Base-by-base conservation (phyloP, 1,140 invertebrate genomes). In the Neomicropteryx cornuta region DNA sequence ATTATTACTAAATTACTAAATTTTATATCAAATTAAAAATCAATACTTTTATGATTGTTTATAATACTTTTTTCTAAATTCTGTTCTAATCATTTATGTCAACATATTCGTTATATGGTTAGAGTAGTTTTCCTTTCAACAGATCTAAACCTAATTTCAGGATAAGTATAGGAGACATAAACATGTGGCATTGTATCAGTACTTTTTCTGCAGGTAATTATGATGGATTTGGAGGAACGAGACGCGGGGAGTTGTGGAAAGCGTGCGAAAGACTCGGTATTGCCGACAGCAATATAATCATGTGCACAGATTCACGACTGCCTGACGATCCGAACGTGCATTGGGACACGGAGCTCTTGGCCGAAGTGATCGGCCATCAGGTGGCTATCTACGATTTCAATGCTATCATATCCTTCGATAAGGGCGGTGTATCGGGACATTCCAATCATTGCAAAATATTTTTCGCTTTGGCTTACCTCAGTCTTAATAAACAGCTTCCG, bases 331-430 rank as follows among this genome's bases (percentile, higher is more conserved):
- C 80, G 20, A 68, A 70, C 33, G 60, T 69, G 8, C 69, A 75
- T 35, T 95, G 91, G 90, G 76, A 81, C 31, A 70, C 75, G 28
- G 76, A 83, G 42, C 58, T 79, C 11, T 64, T 92, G 31, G 75
- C 81, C 11, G 73, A 79, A 30, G 65, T 80, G 33, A 75, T 95
- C 50, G 61, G 81, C 19, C 74, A 83, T 31, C 71, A 80, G 31
- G 60, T 90, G 34, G 78, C 85, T 60, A 66, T 70, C 29, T 70
- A 86, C 38, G 75, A 79, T 54, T 85, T 91, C 50, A 79, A 89
- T 51, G 81, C 83, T 16, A 71, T 95, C 36, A 76, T 97, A 28
- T 95, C 92, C 22, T 97, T 97, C 71, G 93, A 97, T 65, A 77
- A 79, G 53, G 66, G 80, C 53, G 94, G 94, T 33, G 78, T 97